phyloP scores from a whole-genome alignment of 1,140 invertebrate species.

The Homalodisca vitripennis region DNA sequence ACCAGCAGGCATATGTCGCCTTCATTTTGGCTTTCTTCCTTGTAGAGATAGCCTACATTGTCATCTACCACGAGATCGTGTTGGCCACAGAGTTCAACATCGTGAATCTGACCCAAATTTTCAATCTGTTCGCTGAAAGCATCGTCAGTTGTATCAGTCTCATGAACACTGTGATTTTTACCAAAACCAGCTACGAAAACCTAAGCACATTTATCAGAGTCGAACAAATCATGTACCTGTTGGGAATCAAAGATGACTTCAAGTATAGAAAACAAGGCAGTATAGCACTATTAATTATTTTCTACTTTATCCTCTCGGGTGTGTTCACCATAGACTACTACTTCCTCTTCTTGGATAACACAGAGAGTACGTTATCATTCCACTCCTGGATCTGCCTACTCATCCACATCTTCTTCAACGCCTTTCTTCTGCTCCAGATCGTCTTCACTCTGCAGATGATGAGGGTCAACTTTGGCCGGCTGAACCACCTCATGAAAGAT shows the following conservation, averaged over 20 bases:
- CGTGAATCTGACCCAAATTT: constrained; percentile 6
- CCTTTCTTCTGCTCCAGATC: neutral
- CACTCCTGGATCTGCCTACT: neutral
- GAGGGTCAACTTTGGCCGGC: neutral
- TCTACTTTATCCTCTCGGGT: neutral
- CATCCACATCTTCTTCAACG: neutral
- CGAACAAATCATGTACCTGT: neutral
- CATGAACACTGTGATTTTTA: neutral
- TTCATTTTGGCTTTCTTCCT: neutral
- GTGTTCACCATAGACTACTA: neutral
- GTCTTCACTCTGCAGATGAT: neutral
- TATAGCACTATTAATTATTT: neutral
- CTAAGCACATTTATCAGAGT: neutral
- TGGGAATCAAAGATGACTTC: neutral
- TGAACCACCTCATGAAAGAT: neutral
- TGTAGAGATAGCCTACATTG: neutral
- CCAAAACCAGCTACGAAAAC: neutral
- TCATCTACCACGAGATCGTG: constrained; percentile 2
- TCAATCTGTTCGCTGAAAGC: constrained; percentile 10
- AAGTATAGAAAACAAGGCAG: neutral
- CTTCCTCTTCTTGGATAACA: constrained; percentile 4
- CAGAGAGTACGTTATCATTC: neutral
- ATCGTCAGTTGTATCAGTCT: neutral
- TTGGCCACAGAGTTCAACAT: neutral
- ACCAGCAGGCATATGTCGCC: neutral